Evolutionary conservation across 2,797 vertebrate genomes (phyloP), one percentile per base, ranked within the genome.

Genomic region (Rhinatrema bivittatum): DNA sequence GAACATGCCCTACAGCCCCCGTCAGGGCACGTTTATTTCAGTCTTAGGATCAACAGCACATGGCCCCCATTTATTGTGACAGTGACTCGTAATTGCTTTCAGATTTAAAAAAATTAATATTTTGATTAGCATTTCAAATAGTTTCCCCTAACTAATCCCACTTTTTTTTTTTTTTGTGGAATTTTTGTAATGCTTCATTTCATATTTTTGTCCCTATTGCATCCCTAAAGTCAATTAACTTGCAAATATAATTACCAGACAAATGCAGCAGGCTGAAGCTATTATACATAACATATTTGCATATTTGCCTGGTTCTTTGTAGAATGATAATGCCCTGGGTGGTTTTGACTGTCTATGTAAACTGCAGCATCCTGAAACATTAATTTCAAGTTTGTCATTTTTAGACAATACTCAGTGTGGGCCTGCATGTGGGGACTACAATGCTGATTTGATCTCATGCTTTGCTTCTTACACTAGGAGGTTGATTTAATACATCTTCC

Each of bases 161-260:
- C 31, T 68, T 20, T 56, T 41, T 36, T 53, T 74, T 74, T 65
- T 62, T 43, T 56, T n/a, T n/a, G n/a, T n/a, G n/a, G n/a, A n/a
- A n/a, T n/a, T n/a, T n/a, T n/a, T n/a, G n/a, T n/a, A n/a, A n/a
- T 12, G 54, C 39, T 47, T 42, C 2, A 5, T 45, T 56, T 69
- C 35, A 59, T 43, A 57, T 62, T 51, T 42, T 40, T 46, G 60
- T 50, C 50, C 49, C 44, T 25, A 40, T 51, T 65, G 50, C 55
- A 39, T 36, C 44, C 28, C 30, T 46, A 49, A 69, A 59, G 65
- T 74, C 63, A 65, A 56, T 65, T 60, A 71, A 46, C 48, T 49
- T 53, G 50, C 42, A 69, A 65, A 65, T 50, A 55, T 20, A 65
- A 69, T 63, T 56, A 53, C 63, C 70, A n/a, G n/a, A n/a, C n/a